These are phyloP conservation scores for Xenus cinereus DNA, from an alignment of 2,113 vertebrate species.

Conservation along the genomic window DNA sequence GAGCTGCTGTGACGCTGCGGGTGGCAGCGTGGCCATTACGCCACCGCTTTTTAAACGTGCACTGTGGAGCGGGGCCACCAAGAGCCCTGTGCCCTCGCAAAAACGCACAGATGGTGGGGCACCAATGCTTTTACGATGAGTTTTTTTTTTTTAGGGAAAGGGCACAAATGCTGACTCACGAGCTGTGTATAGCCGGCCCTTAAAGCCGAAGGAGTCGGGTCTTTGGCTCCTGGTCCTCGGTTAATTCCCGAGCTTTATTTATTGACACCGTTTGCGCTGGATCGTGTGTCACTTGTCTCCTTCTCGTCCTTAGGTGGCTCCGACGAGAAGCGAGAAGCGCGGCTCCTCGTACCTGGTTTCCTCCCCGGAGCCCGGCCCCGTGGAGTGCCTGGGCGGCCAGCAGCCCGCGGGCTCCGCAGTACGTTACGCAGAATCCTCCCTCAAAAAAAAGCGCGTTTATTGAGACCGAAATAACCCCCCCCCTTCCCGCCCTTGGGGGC, in stretches of 20 bases:
- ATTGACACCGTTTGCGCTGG: rapidly evolving
- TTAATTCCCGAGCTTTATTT: neutral
- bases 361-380: conserved; percentile 78
- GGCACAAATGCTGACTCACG: neutral
- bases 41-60: rapidly evolving
- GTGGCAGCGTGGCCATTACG: rapidly evolving
- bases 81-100: neutral
- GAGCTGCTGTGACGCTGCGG: neutral
- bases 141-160: neutral
- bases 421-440: conserved; percentile 84
- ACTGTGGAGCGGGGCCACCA: rapidly evolving
- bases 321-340: conserved; percentile 86
- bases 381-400: conserved; percentile 79
- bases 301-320: conserved; percentile 68
- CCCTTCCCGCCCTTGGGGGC: neutral
- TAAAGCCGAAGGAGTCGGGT: rapidly evolving
- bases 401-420: conserved; percentile 81
- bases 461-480: neutral
- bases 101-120: rapidly evolving
- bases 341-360: conserved; percentile 83
- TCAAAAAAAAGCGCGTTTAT: conserved; percentile 95
- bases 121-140: rapidly evolving
- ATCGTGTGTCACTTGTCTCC: neutral
- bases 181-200: neutral
- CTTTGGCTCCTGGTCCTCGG: neutral